phyloP scores from a whole-genome alignment of 2,888 invertebrate genomes.

The Amphipyra tragopoginis region DNA sequence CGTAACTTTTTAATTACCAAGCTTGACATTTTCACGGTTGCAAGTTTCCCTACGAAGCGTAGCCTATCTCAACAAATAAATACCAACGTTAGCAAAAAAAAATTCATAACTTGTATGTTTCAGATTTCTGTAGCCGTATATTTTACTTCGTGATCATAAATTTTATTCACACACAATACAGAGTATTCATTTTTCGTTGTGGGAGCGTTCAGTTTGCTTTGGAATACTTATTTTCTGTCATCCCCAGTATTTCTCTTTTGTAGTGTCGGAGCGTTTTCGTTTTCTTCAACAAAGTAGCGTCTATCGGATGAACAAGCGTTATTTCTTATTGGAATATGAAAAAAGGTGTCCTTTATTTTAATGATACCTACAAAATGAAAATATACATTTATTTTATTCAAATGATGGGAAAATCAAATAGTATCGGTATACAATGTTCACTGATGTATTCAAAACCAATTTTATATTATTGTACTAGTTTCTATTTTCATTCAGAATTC shows the following conservation, averaged over 20 bases:
- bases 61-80: slow-evolving; percentile 54
- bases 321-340: slow-evolving; percentile 2
- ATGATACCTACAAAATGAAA: background rate
- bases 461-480: too few relatives aligned
- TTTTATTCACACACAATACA: slow-evolving; percentile 40
- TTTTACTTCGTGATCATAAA: slow-evolving; percentile 60
- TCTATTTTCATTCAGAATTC: too few relatives aligned
- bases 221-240: slow-evolving; percentile 55
- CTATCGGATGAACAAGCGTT: background rate
- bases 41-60: slow-evolving; percentile 50
- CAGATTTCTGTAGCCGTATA: slow-evolving; percentile 76
- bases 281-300: slow-evolving; percentile 5
- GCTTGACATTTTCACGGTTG: slow-evolving; percentile 5
- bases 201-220: slow-evolving; percentile 61
- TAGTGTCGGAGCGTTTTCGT: slow-evolving; percentile 72
- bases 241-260: slow-evolving; percentile 50
- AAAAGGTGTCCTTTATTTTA: background rate
- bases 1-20: slow-evolving; percentile 33
- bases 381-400: too few relatives aligned
- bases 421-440: too few relatives aligned
- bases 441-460: too few relatives aligned
- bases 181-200: slow-evolving; percentile 48
- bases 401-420: too few relatives aligned
- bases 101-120: slow-evolving; percentile 82
- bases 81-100: slow-evolving; percentile 58